These are phyloP conservation scores for Beroe forskalii DNA, from an alignment of 37 sponge, comb jelly and placozoan genomes.

Conservation along the genomic window DNA sequence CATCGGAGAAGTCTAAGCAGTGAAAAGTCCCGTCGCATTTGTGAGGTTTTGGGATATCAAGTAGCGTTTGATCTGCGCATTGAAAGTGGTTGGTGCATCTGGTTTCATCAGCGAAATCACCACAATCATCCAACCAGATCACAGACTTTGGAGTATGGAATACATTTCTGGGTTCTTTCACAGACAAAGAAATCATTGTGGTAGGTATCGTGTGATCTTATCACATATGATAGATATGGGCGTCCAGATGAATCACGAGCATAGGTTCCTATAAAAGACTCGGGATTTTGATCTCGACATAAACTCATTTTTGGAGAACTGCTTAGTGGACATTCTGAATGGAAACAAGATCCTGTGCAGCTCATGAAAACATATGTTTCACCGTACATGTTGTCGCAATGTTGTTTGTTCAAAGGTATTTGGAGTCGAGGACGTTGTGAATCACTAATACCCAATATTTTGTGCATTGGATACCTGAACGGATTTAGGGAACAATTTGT, in stretches of 20 bases:
- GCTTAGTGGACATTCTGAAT: too few relatives aligned
- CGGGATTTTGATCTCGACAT: too few relatives aligned
- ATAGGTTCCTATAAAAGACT: too few relatives aligned
- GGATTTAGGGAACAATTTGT: too few relatives aligned
- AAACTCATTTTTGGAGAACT: too few relatives aligned
- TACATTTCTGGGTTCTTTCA: neutral
- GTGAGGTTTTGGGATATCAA: neutral
- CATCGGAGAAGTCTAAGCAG: neutral
- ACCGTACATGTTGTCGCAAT: too few relatives aligned
- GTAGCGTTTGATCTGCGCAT: neutral
- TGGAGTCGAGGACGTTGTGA: neutral
- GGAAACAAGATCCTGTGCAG: too few relatives aligned
- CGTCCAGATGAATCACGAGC: too few relatives aligned
- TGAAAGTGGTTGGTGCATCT: neutral
- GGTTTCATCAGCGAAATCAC: neutral
- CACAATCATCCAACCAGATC: slow-evolving; percentile 47
- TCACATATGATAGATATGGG: too few relatives aligned
- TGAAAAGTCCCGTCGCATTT: neutral
- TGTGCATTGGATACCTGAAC: neutral
- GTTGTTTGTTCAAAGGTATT: neutral
- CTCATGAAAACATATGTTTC: too few relatives aligned
- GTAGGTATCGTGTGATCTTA: neutral
- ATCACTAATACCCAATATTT: neutral
- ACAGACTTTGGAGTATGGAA: slow-evolving; percentile 6
- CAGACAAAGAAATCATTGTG: slow-evolving; percentile 3